These are phyloP conservation scores for Berghia stephanieae DNA, from an alignment of 1,140 invertebrate genomes.

Conservation along the genomic window DNA sequence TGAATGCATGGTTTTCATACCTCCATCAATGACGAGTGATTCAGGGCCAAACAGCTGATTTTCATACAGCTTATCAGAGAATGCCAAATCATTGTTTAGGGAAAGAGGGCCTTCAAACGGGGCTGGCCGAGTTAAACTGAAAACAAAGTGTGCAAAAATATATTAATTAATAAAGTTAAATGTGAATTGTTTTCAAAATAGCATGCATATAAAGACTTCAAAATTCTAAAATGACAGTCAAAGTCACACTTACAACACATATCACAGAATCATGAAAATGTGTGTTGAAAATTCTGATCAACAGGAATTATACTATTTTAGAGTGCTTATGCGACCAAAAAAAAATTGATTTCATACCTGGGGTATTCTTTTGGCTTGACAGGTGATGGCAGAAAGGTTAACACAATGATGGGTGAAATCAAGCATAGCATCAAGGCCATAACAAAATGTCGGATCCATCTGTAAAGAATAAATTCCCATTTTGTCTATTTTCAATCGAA, in stretches of 20 bases:
- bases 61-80: slow-evolving; percentile 39
- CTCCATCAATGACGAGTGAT: slow-evolving; percentile 54
- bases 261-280: not conserved
- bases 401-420: not conserved
- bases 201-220: not conserved
- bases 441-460: slow-evolving; percentile 22
- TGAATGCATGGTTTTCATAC: no score
- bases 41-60: slow-evolving; percentile 47
- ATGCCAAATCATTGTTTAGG: slow-evolving; percentile 43
- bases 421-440: not conserved
- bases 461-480: not conserved
- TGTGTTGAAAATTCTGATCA: not conserved
- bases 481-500: no score
- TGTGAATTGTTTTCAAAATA: not conserved
- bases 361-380: slow-evolving; percentile 1
- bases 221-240: not conserved
- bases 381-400: slow-evolving; percentile 19
- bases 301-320: not conserved
- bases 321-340: no score
- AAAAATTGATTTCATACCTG: no score
- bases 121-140: slow-evolving; percentile 41
- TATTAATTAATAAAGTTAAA: not conserved
- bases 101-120: slow-evolving; percentile 40
- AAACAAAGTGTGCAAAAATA: not conserved
- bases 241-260: not conserved